Conservation (phyloP, 1,140 invertebrate species). For the Diabrotica undecimpunctata region DNA sequence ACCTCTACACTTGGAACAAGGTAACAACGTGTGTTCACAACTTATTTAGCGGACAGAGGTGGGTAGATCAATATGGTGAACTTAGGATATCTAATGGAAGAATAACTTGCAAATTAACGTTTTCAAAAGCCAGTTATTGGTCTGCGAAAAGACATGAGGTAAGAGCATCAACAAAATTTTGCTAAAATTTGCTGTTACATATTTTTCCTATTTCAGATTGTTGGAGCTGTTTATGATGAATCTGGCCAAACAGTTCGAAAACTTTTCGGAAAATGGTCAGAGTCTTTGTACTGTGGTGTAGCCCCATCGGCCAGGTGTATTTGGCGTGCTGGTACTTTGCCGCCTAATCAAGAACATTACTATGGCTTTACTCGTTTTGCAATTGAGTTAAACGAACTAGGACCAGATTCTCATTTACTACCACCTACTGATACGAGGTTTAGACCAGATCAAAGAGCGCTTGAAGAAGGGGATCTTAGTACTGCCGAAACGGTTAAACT, state of each 20-base stretch:
- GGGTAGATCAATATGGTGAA: slow-evolving; percentile 86
- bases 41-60: slow-evolving; percentile 75
- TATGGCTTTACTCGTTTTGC: slow-evolving; percentile 85
- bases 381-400: slow-evolving; percentile 79
- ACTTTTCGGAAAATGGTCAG: slow-evolving; percentile 79
- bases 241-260: slow-evolving; percentile 60
- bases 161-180: slow-evolving; percentile 11
- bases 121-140: slow-evolving; percentile 80
- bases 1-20: slow-evolving; percentile 82
- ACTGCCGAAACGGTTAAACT: slow-evolving; percentile 69
- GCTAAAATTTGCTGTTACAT: background rate
- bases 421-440: slow-evolving; percentile 72
- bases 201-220: slow-evolving; percentile 47
- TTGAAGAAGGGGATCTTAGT: slow-evolving; percentile 74
- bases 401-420: slow-evolving; percentile 60
- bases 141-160: slow-evolving; percentile 72
- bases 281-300: slow-evolving; percentile 72
- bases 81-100: slow-evolving; percentile 65
- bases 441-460: slow-evolving; percentile 55
- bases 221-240: slow-evolving; percentile 61
- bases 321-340: slow-evolving; percentile 77
- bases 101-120: slow-evolving; percentile 74
- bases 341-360: slow-evolving; percentile 74
- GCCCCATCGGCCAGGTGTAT: slow-evolving; percentile 68
- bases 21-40: slow-evolving; percentile 87